Evolutionary conservation across 1,140 invertebrate genomes (phyloP), one percentile per base, ranked within the genome.

Genomic region (Drosophila truncata): DNA sequence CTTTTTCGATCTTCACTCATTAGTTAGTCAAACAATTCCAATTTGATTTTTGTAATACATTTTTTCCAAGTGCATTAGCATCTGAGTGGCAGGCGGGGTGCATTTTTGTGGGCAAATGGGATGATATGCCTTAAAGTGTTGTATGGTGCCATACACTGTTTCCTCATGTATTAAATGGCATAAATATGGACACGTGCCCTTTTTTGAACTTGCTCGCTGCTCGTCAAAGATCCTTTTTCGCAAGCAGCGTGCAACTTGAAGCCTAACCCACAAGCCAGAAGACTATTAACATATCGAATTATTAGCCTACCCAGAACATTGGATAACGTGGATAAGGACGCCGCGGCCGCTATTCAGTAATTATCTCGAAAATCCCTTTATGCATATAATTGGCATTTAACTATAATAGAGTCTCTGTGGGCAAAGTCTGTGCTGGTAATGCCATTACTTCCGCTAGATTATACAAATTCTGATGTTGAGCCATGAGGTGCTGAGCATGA

Each of bases 241-340:
- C 39, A 20, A 29, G 59, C 65, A 37, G 37, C 35, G 50, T 82
- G 86, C 78, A 82, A 90, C 78, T 71, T 80, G 82, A 90, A 61
- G 78, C 82, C 37, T 55, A 80, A 52, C 31, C 85, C 78, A 75
- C 59, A 78, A 71, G 60, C 69, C 59, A 50, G 54, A 67, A 65
- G 62, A 65, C 66, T 91, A 91, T 91, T 91, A 91, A 91, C 88
- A 91, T 91, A 83, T 90, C 90, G 71, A 90, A 86, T 90, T 91
- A 88, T 91, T 83, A 86, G 82, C 85, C 80, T 77, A 81, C 86
- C 85, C 90, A 86, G 90, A 91, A 91, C 90, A 91, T 86, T 74
- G 85, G 90, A 91, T 91, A 91, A 91, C 57, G 74, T 59, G 76
- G 75, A 86, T 91, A 81, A 91, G 77, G 50, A 52, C 54, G 66